Base-by-base conservation (phyloP, 2,888 invertebrate species). In the Hydraecia micacea region DNA sequence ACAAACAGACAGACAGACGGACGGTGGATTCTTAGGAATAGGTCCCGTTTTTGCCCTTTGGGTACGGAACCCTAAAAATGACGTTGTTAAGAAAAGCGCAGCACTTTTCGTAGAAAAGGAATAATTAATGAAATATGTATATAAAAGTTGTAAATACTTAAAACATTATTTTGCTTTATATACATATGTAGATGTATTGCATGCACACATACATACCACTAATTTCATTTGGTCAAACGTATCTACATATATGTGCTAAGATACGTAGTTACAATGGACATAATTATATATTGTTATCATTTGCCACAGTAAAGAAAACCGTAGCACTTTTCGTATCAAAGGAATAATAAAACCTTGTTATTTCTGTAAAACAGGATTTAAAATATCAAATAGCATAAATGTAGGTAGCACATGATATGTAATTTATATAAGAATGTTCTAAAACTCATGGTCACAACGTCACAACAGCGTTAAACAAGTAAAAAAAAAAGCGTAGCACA, bases 301-400 rank as follows among this genome's bases (percentile, higher is more conserved):
- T 39, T 39, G 39, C 39, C 39, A 39, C 60, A 72, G 15, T 52
- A 21, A 39, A 28, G 39, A 21, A 49, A 73, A 28, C 21, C 65
- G 66, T 28, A 58, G 78, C 66, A 46, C 0, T 58, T 67, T 60
- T 60, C 9, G 60, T 77, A 52, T 60, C n/a, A 73, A 42, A 71
- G 13, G 7, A 68, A 68, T 39, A 21, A 28, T 21, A 7, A 28
- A 36, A 36, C 13, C 7, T 25, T 63, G 36, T 36, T 13, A 36
- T 52, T 25, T 68, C 13, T 68, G 28, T 21, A 46, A 46, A 69
- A 25, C 15, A 18, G 3, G 11, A 7, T 36, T 11, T 25, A 65
- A 65, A 1, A 65, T 25, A 21, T 11, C 5, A 63, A 32, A 18
- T 36, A 25, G 2, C 42, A 70, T 58, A 6, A 62, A 7, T 18